A percentile compares a stretch with the other conserved stretches of the same genome.
These are phyloP conservation scores for Pseudorhiza aurosa DNA, from an alignment of 30 jellyfish, hydroid and myxozoan species.

Conservation along the genomic window DNA sequence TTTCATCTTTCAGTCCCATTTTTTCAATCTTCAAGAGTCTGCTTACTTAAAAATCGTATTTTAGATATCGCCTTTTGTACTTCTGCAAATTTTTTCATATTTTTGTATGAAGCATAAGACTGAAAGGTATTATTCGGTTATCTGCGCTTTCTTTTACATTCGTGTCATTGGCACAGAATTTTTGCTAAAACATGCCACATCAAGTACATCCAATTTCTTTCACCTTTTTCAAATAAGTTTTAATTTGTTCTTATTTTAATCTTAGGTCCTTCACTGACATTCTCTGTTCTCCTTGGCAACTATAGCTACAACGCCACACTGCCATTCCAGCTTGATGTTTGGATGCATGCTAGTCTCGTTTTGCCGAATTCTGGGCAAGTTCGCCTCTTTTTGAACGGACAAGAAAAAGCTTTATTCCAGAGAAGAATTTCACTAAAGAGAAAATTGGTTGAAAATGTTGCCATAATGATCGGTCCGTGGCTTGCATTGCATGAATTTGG, in stretches of 20 bases:
- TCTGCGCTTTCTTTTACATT: too few relatives aligned
- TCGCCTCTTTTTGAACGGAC: not conserved
- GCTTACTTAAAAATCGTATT: too few relatives aligned
- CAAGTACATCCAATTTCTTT: not conserved
- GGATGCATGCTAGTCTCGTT: conserved; percentile 27
- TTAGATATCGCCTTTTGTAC: too few relatives aligned
- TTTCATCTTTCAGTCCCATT: too few relatives aligned
- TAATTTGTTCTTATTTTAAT: not conserved
- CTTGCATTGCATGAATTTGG: conserved; percentile 19
- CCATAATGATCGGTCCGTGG: conserved; percentile 32
- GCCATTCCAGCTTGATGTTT: not conserved
- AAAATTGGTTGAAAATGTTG: not conserved
- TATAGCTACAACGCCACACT: not conserved
- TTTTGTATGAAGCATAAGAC: too few relatives aligned
- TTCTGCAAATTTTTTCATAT: too few relatives aligned
- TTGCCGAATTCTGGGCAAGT: not conserved
- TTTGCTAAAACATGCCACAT: too few relatives aligned
- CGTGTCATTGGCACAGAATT: too few relatives aligned
- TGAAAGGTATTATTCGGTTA: too few relatives aligned
- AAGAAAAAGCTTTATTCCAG: not conserved
- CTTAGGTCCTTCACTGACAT: not conserved
- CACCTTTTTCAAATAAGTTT: not conserved
- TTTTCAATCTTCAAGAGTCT: too few relatives aligned
- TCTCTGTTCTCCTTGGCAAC: not conserved
- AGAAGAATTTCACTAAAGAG: not conserved